Evolutionary conservation across 2,888 invertebrate genomes (phyloP).

Genomic region (Trichopria drosophilae): DNA sequence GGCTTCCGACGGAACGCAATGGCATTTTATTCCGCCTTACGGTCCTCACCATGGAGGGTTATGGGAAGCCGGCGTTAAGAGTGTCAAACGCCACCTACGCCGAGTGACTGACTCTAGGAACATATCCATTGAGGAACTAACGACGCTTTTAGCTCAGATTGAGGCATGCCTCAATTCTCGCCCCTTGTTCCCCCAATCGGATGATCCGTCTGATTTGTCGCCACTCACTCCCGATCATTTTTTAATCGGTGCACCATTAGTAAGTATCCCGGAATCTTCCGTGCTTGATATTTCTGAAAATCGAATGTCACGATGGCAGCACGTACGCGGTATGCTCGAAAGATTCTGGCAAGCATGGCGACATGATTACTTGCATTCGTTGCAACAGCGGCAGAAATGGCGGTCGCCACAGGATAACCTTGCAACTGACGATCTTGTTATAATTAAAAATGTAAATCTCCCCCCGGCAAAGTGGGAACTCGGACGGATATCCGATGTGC

Average conservation of each 20-base stretch:
- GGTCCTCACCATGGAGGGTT: too few relatives aligned
- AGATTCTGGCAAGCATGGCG: slow-evolving; percentile 4
- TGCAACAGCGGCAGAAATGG: slow-evolving; percentile 6
- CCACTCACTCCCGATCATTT: neutral
- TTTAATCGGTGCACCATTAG: neutral
- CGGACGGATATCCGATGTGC: neutral
- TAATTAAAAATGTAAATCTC: neutral
- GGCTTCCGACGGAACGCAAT: too few relatives aligned
- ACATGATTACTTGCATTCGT: neutral
- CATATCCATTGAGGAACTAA: too few relatives aligned
- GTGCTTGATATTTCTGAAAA: neutral
- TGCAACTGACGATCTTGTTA: neutral
- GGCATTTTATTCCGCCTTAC: too few relatives aligned
- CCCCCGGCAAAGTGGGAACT: neutral
- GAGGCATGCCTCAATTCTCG: too few relatives aligned
- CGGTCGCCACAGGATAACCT: neutral
- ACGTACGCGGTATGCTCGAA: neutral
- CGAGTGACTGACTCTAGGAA: too few relatives aligned
- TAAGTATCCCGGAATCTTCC: neutral
- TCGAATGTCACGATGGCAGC: slow-evolving; percentile 1
- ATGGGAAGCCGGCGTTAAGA: too few relatives aligned
- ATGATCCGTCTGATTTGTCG: too few relatives aligned
- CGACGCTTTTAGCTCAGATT: too few relatives aligned
- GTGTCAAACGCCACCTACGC: too few relatives aligned
- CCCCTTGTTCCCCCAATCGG: too few relatives aligned